Conservation (phyloP, 2,797 vertebrate genomes). For the Brachymystax lenok region DNA sequence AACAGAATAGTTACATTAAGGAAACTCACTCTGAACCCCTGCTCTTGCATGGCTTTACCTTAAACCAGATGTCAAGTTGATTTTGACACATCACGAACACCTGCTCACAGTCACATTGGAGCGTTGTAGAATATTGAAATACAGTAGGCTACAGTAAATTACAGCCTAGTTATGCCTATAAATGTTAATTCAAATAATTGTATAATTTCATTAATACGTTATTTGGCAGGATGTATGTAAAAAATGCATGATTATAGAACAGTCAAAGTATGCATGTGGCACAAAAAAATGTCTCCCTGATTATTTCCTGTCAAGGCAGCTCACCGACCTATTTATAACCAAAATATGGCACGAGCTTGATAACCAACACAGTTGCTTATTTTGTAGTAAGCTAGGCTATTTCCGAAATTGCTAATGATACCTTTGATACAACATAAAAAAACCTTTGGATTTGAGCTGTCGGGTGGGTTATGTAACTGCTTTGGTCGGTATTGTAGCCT, state of each 20-base stretch:
- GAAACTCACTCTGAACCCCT: background rate
- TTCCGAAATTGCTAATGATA: background rate
- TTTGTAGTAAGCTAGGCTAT: background rate
- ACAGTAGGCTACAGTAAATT: background rate
- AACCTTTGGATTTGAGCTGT: background rate
- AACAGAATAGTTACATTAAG: background rate
- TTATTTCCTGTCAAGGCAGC: background rate
- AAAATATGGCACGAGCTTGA: background rate
- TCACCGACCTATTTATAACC: background rate
- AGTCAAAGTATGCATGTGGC: background rate
- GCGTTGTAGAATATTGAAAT: background rate
- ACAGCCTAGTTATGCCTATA: background rate
- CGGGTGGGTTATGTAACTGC: background rate
- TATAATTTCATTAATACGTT: background rate
- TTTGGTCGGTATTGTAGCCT: background rate
- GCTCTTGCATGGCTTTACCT: background rate
- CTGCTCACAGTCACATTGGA: constrained; percentile 10
- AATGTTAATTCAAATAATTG: background rate
- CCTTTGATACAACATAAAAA: background rate
- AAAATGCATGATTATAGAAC: background rate
- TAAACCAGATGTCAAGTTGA: constrained; percentile 6
- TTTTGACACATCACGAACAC: constrained; percentile 23
- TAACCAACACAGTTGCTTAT: background rate
- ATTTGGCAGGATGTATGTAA: background rate
- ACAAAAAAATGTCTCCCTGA: background rate